These are phyloP conservation scores for Globicephala melas DNA, from an alignment of 2,113 vertebrate species.

Conservation along the genomic window DNA sequence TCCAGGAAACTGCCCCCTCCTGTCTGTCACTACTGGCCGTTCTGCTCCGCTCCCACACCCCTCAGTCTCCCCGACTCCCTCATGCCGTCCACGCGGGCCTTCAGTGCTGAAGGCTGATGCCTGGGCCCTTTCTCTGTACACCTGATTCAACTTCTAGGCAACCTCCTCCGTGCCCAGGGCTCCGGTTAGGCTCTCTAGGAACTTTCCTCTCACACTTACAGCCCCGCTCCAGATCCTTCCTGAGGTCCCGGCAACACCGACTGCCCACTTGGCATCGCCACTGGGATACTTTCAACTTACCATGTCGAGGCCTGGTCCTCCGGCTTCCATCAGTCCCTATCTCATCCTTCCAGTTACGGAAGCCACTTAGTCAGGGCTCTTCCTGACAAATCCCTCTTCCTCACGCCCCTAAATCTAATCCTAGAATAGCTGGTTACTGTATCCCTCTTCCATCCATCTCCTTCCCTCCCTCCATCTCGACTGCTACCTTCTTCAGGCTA, in stretches of 20 bases:
- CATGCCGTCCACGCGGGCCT: background rate
- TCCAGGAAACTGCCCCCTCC: background rate
- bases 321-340: background rate
- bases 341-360: background rate
- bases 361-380: background rate
- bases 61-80: no score
- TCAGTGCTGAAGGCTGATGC: background rate
- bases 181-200: background rate
- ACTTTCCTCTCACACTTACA: background rate
- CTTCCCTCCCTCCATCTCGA: background rate
- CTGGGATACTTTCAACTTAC: background rate
- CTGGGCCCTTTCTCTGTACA: background rate
- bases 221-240: background rate
- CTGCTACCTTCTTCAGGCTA: background rate
- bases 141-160: background rate
- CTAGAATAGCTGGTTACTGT: background rate
- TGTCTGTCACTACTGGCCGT: background rate
- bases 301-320: background rate
- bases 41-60: background rate
- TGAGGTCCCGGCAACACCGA: background rate
- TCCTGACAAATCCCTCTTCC: background rate
- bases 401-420: background rate
- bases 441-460: background rate
- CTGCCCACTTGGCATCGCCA: fast-evolving
- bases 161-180: background rate